phyloP scores from a whole-genome alignment of 2,888 invertebrate species.

The Xanthorhoe designata region DNA sequence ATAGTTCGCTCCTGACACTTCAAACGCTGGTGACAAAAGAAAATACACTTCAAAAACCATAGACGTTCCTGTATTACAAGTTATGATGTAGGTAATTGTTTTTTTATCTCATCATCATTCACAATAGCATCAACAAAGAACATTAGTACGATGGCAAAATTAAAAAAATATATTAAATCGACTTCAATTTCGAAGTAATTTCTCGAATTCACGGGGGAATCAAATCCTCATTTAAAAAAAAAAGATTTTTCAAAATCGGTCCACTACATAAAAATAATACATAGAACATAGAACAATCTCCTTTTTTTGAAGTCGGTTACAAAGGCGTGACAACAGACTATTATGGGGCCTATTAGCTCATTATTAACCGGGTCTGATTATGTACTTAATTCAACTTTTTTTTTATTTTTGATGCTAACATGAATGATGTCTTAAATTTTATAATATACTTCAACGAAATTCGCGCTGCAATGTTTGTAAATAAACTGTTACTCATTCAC shows the following conservation, averaged over 20 bases:
- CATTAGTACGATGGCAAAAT: not conserved
- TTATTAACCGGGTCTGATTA: not conserved
- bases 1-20: conserved; percentile 72
- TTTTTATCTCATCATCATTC: not conserved
- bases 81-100: not conserved
- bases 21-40: conserved; percentile 82
- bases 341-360: too few relatives aligned
- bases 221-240: too few relatives aligned
- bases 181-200: too few relatives aligned
- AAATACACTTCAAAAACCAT: conserved; percentile 49
- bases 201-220: too few relatives aligned
- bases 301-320: too few relatives aligned
- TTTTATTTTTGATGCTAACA: not conserved
- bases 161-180: not conserved
- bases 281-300: too few relatives aligned
- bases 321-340: too few relatives aligned
- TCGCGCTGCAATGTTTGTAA: too few relatives aligned
- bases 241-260: too few relatives aligned
- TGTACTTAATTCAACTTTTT: not conserved
- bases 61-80: not conserved
- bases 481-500: too few relatives aligned
- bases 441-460: not conserved
- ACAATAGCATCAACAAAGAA: conserved; percentile 4
- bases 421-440: not conserved
- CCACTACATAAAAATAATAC: too few relatives aligned